A percentile compares a stretch with the other conserved stretches of the same genome.
These are phyloP conservation scores for Lepidochitona cinerea DNA, from an alignment of 2,888 invertebrate species.

Conservation along the genomic window DNA sequence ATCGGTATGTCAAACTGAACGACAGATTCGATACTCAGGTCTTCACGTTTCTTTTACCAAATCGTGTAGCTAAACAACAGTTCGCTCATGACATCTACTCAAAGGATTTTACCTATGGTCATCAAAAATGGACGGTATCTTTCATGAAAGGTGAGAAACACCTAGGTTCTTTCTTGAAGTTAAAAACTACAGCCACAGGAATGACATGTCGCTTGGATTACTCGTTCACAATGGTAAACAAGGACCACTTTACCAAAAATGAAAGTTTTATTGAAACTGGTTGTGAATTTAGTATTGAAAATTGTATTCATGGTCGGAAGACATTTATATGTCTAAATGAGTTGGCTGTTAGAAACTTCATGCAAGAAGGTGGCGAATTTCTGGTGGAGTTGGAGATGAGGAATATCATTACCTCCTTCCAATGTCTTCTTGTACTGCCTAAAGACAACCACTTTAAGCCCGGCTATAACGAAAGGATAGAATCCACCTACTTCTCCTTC, in stretches of 20 bases:
- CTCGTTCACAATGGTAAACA: constrained; percentile 84
- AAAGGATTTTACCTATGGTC: constrained; percentile 86
- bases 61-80: constrained; percentile 80
- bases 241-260: constrained; percentile 87
- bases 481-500: constrained; percentile 82
- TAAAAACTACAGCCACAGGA: constrained; percentile 83
- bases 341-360: constrained; percentile 76
- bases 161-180: constrained; percentile 83
- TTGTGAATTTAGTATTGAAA: constrained; percentile 73
- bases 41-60: constrained; percentile 87
- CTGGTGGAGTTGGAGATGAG: constrained; percentile 85
- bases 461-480: constrained; percentile 69
- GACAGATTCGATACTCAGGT: constrained; percentile 87
- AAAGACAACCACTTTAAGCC: constrained; percentile 55
- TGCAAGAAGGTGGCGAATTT: constrained; percentile 85
- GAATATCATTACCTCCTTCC: constrained; percentile 82
- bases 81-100: constrained; percentile 85
- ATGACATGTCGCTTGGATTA: constrained; percentile 85
- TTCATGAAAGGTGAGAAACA: constrained; percentile 84
- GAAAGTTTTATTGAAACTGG: constrained; percentile 85
- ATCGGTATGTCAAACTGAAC: constrained; percentile 85
- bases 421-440: constrained; percentile 79
- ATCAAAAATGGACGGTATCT: constrained; percentile 86
- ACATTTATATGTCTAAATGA: constrained; percentile 66
- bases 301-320: constrained; percentile 60